phyloP scores from a whole-genome alignment of 1,140 invertebrate genomes.

The Galleria mellonella region DNA sequence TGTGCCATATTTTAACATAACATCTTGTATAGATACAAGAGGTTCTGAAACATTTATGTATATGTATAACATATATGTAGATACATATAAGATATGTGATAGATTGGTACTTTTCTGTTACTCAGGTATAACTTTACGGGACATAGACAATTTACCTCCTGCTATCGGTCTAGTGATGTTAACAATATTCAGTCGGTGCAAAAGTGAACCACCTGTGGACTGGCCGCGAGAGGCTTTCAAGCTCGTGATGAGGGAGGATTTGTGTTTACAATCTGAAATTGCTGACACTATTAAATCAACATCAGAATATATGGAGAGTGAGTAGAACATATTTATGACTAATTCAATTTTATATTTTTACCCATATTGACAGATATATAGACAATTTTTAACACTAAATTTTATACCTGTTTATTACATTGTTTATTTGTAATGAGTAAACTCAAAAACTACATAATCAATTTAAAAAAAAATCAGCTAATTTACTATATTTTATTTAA shows the following conservation, averaged over 20 bases:
- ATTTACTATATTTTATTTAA: no score
- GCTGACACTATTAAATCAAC: conserved; percentile 26
- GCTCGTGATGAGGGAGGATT: conserved; percentile 87
- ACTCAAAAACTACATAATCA: no score
- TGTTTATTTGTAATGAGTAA: no score
- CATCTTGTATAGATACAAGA: no score
- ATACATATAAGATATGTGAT: no score
- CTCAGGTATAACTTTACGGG: conserved; percentile 79
- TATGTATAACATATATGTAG: no score
- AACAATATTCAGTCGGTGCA: conserved; percentile 84
- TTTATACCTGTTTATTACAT: no score
- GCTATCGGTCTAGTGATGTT: conserved; percentile 84
- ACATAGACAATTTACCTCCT: conserved; percentile 84
- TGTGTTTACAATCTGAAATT: conserved; percentile 76
- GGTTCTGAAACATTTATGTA: no score
- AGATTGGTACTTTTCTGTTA: neutral
- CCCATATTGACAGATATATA: no score
- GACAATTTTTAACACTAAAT: no score
- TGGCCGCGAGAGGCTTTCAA: conserved; percentile 86
- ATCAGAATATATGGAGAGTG: conserved; percentile 50
- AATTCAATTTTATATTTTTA: neutral
- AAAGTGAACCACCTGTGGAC: conserved; percentile 83
- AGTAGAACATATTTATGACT: conserved; percentile 13
- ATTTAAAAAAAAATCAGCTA: no score
- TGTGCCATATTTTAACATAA: no score